phyloP scores from a whole-genome alignment of 2,797 vertebrate genomes.

The Anableps anableps region DNA sequence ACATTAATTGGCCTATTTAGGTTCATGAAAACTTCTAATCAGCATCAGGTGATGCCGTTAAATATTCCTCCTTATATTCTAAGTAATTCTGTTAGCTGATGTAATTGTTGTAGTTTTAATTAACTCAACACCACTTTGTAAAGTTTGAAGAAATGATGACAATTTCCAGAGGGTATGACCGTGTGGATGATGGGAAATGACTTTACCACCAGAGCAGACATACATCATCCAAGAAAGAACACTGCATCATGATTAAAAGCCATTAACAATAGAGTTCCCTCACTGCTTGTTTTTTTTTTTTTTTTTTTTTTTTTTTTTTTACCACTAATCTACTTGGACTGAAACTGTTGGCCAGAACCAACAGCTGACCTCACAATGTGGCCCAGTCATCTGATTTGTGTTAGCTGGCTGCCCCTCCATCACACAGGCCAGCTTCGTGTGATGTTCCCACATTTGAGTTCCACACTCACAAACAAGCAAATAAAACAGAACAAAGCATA shows the following conservation, averaged over 20 bases:
- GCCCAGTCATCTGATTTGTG: slow-evolving; percentile 73
- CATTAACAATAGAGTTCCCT: not conserved
- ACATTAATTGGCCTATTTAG: slow-evolving; percentile 14
- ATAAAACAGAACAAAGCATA: not conserved
- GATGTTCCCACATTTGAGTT: slow-evolving; percentile 40
- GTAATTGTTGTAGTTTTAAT: not conserved
- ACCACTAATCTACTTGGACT: slow-evolving; percentile 39
- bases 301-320: slow-evolving; percentile 22
- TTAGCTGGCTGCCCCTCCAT: slow-evolving; percentile 69
- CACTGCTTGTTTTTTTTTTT: slow-evolving; percentile 5
- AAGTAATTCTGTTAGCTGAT: not conserved
- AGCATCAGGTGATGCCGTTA: not conserved
- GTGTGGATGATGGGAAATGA: not conserved
- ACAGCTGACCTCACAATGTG: slow-evolving; percentile 66
- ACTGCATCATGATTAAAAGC: not conserved
- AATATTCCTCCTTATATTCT: not conserved
- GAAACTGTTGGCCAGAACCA: slow-evolving; percentile 42
- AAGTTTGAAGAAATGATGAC: not conserved
- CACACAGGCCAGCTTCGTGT: slow-evolving; percentile 66
- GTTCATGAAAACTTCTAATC: not conserved
- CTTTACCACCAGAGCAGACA: not conserved
- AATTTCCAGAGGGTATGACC: slow-evolving; percentile 3
- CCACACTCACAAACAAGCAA: slow-evolving; percentile 13
- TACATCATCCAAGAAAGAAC: not conserved
- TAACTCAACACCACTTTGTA: not conserved